phyloP scores from a whole-genome alignment of 2,113 vertebrate genomes.

The Chaetops frenatus region DNA sequence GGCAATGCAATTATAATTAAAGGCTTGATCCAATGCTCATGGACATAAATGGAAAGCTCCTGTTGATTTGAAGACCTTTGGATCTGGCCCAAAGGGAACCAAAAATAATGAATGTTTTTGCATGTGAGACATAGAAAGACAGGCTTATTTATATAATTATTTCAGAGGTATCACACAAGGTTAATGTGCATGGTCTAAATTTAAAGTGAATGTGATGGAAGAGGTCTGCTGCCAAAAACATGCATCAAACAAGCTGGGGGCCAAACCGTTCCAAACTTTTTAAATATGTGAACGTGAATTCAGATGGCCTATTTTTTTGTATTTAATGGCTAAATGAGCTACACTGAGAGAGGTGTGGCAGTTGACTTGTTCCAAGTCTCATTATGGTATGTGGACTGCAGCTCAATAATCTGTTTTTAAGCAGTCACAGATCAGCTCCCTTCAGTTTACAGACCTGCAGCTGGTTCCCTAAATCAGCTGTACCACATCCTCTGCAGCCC shows the following conservation, averaged over 20 bases:
- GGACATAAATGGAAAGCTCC: conserved; percentile 1
- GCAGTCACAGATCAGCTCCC: not conserved
- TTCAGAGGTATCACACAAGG: not conserved
- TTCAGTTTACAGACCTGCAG: not conserved
- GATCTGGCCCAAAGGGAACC: not conserved
- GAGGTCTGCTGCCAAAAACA: not conserved
- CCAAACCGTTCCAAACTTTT: not conserved
- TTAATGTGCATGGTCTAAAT: not conserved
- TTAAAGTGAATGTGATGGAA: not conserved
- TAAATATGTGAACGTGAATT: not conserved
- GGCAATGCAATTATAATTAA: conserved; percentile 32
- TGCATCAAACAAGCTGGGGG: not conserved
- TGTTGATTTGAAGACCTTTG: conserved; percentile 35
- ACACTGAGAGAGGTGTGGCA: not conserved
- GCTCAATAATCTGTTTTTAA: not conserved
- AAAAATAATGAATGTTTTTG: conserved; percentile 22
- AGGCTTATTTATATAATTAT: not conserved
- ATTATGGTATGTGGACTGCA: not conserved
- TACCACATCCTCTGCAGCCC: not conserved
- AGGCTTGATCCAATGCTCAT: not conserved
- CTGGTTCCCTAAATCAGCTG: not conserved
- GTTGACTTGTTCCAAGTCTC: not conserved
- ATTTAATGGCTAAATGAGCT: not conserved
- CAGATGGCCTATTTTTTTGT: not conserved
- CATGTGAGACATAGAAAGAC: not conserved